Conservation (phyloP, 2,888 invertebrate species). For the Unio delphinus region DNA sequence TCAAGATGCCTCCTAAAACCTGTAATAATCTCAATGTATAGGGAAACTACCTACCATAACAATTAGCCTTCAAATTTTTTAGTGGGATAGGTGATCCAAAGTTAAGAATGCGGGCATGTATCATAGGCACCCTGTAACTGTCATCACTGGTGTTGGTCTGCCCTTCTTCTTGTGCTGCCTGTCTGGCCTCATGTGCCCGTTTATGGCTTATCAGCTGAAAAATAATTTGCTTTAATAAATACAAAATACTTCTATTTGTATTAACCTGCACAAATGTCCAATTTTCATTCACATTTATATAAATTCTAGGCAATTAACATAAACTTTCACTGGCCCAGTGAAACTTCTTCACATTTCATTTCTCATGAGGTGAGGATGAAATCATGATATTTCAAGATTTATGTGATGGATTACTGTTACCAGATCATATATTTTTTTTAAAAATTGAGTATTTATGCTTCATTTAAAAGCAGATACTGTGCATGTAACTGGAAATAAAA, state of each 20-base stretch:
- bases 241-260: not conserved
- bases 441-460: too few relatives aligned
- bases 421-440: too few relatives aligned
- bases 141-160: conserved; percentile 30
- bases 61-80: conserved; percentile 68
- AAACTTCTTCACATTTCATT: too few relatives aligned
- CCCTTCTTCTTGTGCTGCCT: conserved; percentile 31
- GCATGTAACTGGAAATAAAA: too few relatives aligned
- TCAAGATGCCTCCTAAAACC: too few relatives aligned
- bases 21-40: too few relatives aligned
- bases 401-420: too few relatives aligned
- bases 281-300: not conserved
- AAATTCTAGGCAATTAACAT: not conserved
- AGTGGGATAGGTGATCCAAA: conserved; percentile 79
- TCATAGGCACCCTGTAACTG: conserved; percentile 67
- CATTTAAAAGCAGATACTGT: too few relatives aligned
- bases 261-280: not conserved
- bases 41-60: conserved; percentile 59
- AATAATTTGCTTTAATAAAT: not conserved
- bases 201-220: conserved; percentile 45
- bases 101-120: conserved; percentile 77
- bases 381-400: too few relatives aligned
- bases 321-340: too few relatives aligned
- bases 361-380: too few relatives aligned
- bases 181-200: conserved; percentile 34